phyloP scores from a whole-genome alignment of 1,140 invertebrate genomes.

The Lineus longissimus region DNA sequence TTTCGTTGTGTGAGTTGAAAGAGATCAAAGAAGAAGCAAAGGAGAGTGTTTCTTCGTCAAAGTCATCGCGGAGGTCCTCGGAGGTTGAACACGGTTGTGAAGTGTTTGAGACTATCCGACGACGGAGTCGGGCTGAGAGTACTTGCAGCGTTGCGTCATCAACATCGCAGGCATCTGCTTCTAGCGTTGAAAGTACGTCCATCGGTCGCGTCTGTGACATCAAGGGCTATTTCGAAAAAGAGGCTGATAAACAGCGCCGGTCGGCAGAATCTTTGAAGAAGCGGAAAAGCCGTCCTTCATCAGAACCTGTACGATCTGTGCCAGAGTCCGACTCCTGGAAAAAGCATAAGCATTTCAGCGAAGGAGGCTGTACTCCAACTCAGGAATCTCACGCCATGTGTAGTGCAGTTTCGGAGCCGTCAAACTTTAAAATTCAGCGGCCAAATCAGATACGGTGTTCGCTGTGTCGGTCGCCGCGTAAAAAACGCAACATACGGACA shows the following conservation, averaged over 20 bases:
- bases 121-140: too few relatives aligned
- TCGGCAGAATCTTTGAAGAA: background rate
- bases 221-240: background rate
- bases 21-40: background rate
- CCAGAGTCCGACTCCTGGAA: background rate
- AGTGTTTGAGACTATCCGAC: too few relatives aligned
- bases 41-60: background rate
- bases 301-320: background rate
- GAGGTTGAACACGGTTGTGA: too few relatives aligned
- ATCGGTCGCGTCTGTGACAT: slow-evolving; percentile 5
- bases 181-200: background rate
- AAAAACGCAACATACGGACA: background rate
- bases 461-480: background rate
- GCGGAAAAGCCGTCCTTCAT: background rate
- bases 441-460: background rate
- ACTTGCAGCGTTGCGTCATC: background rate
- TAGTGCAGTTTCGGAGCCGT: background rate
- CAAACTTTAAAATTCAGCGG: background rate
- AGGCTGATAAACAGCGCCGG: background rate
- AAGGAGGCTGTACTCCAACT: too few relatives aligned
- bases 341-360: too few relatives aligned
- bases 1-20: background rate
- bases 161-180: background rate
- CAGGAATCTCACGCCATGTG: too few relatives aligned
- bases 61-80: too few relatives aligned